Base-by-base conservation (phyloP, 2,113 vertebrate species). In the Rhegmatorhina hoffmannsi region DNA sequence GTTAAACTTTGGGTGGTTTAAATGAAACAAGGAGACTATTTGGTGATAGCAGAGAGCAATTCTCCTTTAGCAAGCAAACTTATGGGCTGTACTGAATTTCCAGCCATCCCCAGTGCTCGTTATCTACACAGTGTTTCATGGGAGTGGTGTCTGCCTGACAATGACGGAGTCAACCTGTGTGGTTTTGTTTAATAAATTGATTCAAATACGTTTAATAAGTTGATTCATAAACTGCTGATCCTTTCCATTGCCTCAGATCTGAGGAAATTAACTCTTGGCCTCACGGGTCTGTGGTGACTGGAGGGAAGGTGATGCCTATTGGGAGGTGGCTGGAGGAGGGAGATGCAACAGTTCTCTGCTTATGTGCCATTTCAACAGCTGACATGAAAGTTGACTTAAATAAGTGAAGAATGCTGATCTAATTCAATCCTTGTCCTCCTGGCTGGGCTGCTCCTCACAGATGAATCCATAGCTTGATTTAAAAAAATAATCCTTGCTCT, bases 251-350 rank as follows among this genome's bases (percentile, higher is more conserved):
- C 26, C 25, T 59, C 6, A 6, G 31, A 33, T 19, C 10, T 70
- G 69, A 53, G 33, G 56, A 50, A 40, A 50, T 63, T 2, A 50
- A 7, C 23, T 75, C 24, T 70, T 53, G 4, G 33, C 58, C 87
- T 73, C 43, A 4, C 43, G 24, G 59, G 26, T 9, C n/a, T 3
- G 0, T 11, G 36, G 56, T 63, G 85, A 9, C 20, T 6, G 3
- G 47, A 59, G 38, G n/a, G 52, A 67, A 68, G 47, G 74, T 40
- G 52, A 4, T 58, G 56, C 44, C 1, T 6, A 0, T 3, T 33
- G 4, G 58, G 28, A 75, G 50, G 52, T 5, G 19, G 34, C 68
- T 55, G 69, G 74, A 44, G 47, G 36, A 89, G 29, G 25, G 36
- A 38, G 25, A 31, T 5, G 21, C 59, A 47, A 38, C 4, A 3